Percentiles rank a stretch among this genome's conserved stretches.
phyloP scores from a whole-genome alignment of 2,797 vertebrate genomes.

The Halcyon smyrnensis region DNA sequence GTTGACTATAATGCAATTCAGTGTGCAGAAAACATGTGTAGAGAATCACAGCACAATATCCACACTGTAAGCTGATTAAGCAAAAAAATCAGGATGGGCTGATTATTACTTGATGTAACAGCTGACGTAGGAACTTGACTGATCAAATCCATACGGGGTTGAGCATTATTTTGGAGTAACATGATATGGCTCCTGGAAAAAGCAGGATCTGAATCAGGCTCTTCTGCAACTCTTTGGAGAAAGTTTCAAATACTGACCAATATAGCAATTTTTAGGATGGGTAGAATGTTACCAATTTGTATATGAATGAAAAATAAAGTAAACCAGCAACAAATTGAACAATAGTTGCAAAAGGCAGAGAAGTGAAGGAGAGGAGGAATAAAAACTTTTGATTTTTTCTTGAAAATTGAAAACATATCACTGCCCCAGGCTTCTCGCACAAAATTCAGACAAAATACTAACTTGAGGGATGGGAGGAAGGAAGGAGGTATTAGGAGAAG shows the following conservation, averaged over 20 bases:
- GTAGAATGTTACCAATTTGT: neutral
- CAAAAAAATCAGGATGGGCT: neutral
- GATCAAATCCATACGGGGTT: neutral
- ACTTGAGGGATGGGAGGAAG: rapidly evolving
- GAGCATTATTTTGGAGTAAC: neutral
- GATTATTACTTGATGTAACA: neutral
- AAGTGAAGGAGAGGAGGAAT: neutral
- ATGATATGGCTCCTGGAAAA: neutral
- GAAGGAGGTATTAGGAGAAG: neutral
- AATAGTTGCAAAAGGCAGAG: neutral
- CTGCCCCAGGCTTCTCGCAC: neutral
- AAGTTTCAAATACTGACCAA: neutral
- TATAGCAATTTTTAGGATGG: neutral
- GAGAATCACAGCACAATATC: neutral
- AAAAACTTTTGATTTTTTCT: rapidly evolving
- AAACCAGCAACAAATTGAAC: neutral
- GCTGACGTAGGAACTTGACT: neutral
- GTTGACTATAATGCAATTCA: rapidly evolving
- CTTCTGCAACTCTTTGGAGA: neutral
- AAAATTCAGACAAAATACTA: neutral
- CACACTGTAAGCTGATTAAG: neutral
- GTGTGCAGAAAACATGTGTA: neutral
- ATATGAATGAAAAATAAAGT: neutral
- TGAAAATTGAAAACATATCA: neutral
- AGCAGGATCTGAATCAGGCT: neutral